Conservation (phyloP, 2,888 invertebrate genomes). For the Zygothrica quintamaculata region DNA sequence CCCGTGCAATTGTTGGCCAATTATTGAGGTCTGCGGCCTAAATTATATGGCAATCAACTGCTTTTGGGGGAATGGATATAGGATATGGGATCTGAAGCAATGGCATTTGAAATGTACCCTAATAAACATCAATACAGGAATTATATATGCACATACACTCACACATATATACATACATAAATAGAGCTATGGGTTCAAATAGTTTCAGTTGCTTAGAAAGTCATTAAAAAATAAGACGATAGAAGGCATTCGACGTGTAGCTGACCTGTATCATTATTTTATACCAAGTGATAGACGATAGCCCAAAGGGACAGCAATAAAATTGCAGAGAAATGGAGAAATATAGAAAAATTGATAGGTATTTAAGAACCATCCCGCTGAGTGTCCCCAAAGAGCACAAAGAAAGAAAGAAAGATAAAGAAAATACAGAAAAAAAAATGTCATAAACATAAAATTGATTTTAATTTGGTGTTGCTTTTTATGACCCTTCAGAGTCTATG, state of each 20-base stretch:
- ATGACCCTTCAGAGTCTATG: slow-evolving; percentile 11
- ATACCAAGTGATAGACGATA: too few relatives aligned
- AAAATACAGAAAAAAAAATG: slow-evolving; percentile 52
- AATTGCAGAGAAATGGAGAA: too few relatives aligned
- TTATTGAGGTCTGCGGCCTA: slow-evolving; percentile 54
- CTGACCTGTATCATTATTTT: background rate
- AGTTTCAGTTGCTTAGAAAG: slow-evolving; percentile 23
- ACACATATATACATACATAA: slow-evolving; percentile 9
- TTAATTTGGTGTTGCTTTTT: slow-evolving; percentile 44
- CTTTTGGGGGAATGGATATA: slow-evolving; percentile 16
- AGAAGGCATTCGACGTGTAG: background rate
- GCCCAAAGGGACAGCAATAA: too few relatives aligned
- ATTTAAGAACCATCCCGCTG: too few relatives aligned
- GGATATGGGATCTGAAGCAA: slow-evolving; percentile 42
- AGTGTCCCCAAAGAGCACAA: background rate
- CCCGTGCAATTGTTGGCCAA: slow-evolving; percentile 25
- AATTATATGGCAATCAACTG: slow-evolving; percentile 69
- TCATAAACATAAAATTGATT: slow-evolving; percentile 73
- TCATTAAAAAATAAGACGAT: slow-evolving; percentile 34
- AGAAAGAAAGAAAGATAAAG: slow-evolving; percentile 27
- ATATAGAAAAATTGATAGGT: too few relatives aligned
- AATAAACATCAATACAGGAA: slow-evolving; percentile 7
- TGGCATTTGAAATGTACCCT: slow-evolving; percentile 16
- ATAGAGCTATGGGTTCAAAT: slow-evolving; percentile 26
- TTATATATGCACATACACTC: slow-evolving; percentile 24